phyloP scores from a whole-genome alignment of 2,113 vertebrate species.

The Cyprichromis sp. region DNA sequence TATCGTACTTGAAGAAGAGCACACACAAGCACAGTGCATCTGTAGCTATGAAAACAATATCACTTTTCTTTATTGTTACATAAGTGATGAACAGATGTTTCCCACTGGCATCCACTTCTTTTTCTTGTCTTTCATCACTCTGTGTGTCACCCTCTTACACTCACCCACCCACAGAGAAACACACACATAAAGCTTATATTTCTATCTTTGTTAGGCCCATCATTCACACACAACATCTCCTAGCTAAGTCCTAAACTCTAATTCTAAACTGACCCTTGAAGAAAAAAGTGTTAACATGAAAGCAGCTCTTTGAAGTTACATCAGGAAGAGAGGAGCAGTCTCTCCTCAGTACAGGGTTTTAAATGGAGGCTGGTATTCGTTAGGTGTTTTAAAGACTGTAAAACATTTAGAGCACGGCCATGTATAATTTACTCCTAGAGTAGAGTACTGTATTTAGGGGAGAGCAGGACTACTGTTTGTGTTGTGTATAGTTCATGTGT shows the following conservation, averaged over 20 bases:
- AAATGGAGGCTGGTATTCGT: neutral
- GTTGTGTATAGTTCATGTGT: neutral
- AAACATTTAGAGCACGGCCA: slow-evolving; percentile 56
- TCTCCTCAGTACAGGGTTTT: neutral
- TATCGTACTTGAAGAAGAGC: neutral
- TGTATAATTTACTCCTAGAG: slow-evolving; percentile 46
- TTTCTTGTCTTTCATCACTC: slow-evolving; percentile 6
- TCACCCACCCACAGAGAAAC: neutral
- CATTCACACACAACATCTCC: neutral
- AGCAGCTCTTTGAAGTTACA: neutral
- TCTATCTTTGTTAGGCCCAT: neutral
- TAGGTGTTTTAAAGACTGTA: neutral
- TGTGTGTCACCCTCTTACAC: neutral
- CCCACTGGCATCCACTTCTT: slow-evolving; percentile 28
- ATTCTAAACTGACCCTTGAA: neutral
- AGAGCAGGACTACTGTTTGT: neutral
- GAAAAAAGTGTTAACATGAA: neutral
- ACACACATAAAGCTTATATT: neutral
- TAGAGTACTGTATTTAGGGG: neutral
- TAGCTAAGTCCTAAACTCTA: neutral
- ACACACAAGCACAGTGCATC: neutral
- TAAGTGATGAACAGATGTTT: slow-evolving; percentile 58
- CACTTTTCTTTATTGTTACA: slow-evolving; percentile 32
- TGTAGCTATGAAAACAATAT: slow-evolving; percentile 15
- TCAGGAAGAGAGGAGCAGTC: neutral